phyloP scores from a whole-genome alignment of 2,797 vertebrate genomes.

The Strix occidentalis region DNA sequence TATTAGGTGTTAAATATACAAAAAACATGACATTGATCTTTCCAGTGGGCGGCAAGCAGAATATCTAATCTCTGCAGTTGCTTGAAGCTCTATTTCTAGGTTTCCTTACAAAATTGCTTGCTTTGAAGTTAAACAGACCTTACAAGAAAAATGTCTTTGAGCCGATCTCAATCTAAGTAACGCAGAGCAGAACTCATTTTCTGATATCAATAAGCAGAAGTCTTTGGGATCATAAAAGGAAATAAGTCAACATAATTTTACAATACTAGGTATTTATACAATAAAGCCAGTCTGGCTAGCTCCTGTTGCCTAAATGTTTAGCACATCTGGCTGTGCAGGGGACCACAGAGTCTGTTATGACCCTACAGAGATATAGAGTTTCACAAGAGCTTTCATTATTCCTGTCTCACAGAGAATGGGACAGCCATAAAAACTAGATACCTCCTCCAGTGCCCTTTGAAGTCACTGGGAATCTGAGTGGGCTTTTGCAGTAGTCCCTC shows the following conservation, averaged over 20 bases:
- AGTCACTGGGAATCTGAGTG: not conserved
- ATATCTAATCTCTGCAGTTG: conserved; percentile 40
- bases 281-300: not conserved
- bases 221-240: not conserved
- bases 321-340: not conserved
- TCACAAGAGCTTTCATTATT: not conserved
- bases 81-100: conserved; percentile 25
- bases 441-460: not conserved
- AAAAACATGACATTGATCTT: conserved; percentile 46
- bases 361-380: not conserved
- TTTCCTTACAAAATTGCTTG: conserved; percentile 21
- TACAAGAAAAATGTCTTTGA: not conserved
- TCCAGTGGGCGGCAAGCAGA: conserved; percentile 28
- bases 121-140: conserved; percentile 30
- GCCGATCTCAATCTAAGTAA: conserved; percentile 5
- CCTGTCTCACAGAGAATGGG: not conserved
- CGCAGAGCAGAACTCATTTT: not conserved
- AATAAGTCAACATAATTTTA: not conserved
- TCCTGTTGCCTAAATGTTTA: not conserved
- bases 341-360: not conserved
- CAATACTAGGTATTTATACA: not conserved
- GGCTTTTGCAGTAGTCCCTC: not conserved
- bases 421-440: not conserved
- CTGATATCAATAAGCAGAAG: not conserved
- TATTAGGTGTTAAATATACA: conserved; percentile 61